A percentile compares a stretch with the other conserved stretches of the same genome.
phyloP scores from a whole-genome alignment of 1,140 invertebrate genomes.

The Venustaconcha ellipsiformis region DNA sequence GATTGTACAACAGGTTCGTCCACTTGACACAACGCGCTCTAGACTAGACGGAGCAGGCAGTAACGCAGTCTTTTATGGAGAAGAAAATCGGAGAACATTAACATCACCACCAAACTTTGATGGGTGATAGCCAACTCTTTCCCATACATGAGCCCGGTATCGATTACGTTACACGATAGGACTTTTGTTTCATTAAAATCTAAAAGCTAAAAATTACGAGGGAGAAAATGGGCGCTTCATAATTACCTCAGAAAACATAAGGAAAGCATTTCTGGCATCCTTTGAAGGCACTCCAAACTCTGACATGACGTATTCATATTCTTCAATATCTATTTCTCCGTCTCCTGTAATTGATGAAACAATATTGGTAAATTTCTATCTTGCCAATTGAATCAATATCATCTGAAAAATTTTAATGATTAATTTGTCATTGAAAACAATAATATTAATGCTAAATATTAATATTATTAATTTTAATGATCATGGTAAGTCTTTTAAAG shows the following conservation, averaged over 20 bases:
- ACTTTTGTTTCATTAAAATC: background rate
- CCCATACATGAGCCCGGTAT: background rate
- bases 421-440: too few relatives aligned
- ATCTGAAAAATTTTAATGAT: too few relatives aligned
- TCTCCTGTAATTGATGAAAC: constrained; percentile 50
- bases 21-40: too few relatives aligned
- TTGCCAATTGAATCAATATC: too few relatives aligned
- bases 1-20: too few relatives aligned
- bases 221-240: background rate
- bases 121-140: background rate
- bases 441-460: too few relatives aligned
- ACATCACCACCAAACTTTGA: background rate
- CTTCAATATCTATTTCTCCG: constrained; percentile 64
- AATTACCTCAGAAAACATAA: constrained; percentile 66
- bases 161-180: background rate
- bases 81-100: background rate
- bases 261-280: constrained; percentile 59
- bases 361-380: too few relatives aligned
- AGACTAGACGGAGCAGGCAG: background rate
- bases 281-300: constrained; percentile 64
- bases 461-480: too few relatives aligned
- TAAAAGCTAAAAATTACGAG: background rate
- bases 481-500: too few relatives aligned
- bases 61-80: background rate
- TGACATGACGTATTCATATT: constrained; percentile 67